Evolutionary conservation across 2,888 invertebrate species (phyloP).

Genomic region (Incurvaria masculella): DNA sequence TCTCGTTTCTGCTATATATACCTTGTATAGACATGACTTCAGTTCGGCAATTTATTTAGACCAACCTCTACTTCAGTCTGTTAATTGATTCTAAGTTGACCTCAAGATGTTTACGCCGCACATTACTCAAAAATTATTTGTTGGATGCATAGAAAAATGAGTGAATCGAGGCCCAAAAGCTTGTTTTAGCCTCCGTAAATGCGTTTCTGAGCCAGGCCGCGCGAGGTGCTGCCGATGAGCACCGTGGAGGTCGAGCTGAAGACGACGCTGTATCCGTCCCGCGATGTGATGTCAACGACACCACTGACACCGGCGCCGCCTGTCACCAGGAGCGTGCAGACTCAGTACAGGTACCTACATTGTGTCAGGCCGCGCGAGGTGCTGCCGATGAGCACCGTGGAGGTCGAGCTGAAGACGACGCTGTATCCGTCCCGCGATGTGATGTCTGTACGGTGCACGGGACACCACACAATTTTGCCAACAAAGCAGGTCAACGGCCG

Average conservation of each 20-base stretch:
- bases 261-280: conserved; percentile 22
- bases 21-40: no score
- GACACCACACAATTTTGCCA: no score
- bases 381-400: conserved; percentile 21
- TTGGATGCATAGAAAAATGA: not conserved
- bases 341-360: conserved; percentile 52
- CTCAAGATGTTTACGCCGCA: no score
- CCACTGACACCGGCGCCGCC: conserved; percentile 20
- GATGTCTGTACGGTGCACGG: no score
- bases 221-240: conserved; percentile 25
- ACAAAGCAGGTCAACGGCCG: no score
- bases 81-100: no score
- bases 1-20: no score
- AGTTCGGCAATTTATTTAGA: no score
- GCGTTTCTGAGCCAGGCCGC: conserved; percentile 26
- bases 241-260: conserved; percentile 29
- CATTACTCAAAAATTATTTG: not conserved
- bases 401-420: conserved; percentile 31
- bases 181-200: not conserved
- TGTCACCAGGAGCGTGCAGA: conserved; percentile 58
- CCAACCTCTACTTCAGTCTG: no score
- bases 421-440: conserved; percentile 18
- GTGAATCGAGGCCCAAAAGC: not conserved
- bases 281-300: not conserved
- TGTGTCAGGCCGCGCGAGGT: conserved; percentile 31